These are phyloP conservation scores for Uloborus plumipes DNA, from an alignment of 2,888 invertebrate genomes.

Conservation along the genomic window DNA sequence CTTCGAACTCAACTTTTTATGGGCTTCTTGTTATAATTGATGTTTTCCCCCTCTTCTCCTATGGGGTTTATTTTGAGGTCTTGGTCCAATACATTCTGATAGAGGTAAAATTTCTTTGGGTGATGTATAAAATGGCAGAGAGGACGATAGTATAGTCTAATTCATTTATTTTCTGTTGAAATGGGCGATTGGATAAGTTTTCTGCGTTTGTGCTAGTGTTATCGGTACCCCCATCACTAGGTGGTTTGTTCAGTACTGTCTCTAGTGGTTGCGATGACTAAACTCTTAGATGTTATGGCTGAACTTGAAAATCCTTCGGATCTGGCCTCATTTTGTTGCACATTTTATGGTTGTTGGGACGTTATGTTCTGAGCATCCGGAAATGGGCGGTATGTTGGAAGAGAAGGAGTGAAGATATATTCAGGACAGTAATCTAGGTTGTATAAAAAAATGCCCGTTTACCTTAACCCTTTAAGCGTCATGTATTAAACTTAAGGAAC, in stretches of 20 bases:
- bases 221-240: not conserved
- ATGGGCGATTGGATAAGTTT: not conserved
- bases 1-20: conserved; percentile 5
- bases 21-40: conserved; percentile 4
- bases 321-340: conserved; percentile 13
- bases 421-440: not conserved
- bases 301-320: conserved; percentile 6
- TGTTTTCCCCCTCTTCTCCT: conserved; percentile 8
- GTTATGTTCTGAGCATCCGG: not conserved
- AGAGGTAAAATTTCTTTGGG: conserved; percentile 10
- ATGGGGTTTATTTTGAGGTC: conserved; percentile 7
- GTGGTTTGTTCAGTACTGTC: conserved; percentile 10
- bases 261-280: conserved; percentile 15
- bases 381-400: not conserved
- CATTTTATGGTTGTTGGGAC: not conserved
- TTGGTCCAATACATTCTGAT: conserved; percentile 6
- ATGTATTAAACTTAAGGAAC: too few species aligned
- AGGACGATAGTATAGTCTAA: conserved; percentile 7
- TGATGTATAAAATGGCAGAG: conserved; percentile 7
- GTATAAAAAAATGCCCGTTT: too few species aligned
- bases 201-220: conserved; percentile 7
- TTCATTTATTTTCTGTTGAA: conserved; percentile 3
- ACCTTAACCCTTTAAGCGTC: too few species aligned
- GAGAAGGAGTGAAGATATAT: not conserved
- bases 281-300: conserved; percentile 8